Conservation (phyloP, 2,797 vertebrate species). For the Ctenopoma multispine region DNA sequence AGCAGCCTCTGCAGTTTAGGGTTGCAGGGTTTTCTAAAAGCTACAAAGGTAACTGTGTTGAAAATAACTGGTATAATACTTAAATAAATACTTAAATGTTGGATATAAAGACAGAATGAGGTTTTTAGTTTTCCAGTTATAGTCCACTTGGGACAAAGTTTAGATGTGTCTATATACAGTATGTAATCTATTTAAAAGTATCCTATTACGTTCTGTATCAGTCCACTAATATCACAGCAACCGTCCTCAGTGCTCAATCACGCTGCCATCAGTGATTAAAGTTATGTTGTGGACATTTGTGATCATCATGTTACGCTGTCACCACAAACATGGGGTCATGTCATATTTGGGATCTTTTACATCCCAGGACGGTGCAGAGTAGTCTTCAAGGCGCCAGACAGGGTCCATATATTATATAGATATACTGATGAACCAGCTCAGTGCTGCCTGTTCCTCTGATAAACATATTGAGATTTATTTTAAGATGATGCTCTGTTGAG, state of each 20-base stretch:
- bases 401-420: no score
- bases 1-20: no score
- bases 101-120: no score
- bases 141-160: slow-evolving; percentile 1
- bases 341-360: slow-evolving; percentile 66
- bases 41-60: no score
- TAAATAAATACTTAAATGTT: no score
- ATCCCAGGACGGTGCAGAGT: slow-evolving; percentile 39
- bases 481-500: slow-evolving; percentile 29
- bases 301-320: slow-evolving; percentile 75
- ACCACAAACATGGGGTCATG: slow-evolving; percentile 56
- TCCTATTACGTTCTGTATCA: slow-evolving; percentile 1
- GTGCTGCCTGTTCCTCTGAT: slow-evolving; percentile 16
- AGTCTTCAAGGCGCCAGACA: slow-evolving; percentile 62
- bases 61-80: no score
- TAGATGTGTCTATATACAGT: not conserved
- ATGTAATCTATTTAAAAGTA: not conserved
- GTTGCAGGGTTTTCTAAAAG: no score
- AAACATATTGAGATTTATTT: slow-evolving; percentile 44
- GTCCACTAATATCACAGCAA: slow-evolving; percentile 1
- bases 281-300: slow-evolving; percentile 48
- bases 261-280: slow-evolving; percentile 37
- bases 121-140: no score
- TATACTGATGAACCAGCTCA: slow-evolving; percentile 14
- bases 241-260: not conserved